Conservation (phyloP, 2,113 vertebrate genomes). For the Vulpes ferrilata region DNA sequence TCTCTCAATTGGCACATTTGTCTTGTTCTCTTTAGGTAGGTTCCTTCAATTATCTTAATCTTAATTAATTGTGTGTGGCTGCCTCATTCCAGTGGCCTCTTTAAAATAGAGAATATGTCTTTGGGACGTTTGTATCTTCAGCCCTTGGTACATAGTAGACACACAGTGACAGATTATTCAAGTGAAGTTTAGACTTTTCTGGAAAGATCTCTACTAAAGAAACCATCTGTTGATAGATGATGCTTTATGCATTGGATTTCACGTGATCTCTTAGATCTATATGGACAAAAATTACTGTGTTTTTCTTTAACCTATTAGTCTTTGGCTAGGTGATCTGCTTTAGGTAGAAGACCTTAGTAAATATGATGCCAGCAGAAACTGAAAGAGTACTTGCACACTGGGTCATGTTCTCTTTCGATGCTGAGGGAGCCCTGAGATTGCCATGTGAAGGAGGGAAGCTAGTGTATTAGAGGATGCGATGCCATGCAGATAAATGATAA, state of each 20-base stretch:
- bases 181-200: conserved; percentile 2
- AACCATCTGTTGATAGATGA: not conserved
- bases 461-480: not conserved
- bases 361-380: not conserved
- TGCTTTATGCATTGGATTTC: not conserved
- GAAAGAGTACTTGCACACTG: not conserved
- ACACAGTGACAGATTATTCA: not conserved
- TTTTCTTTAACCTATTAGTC: conserved; percentile 6
- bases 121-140: not conserved
- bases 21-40: conserved; percentile 27
- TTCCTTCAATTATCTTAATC: conserved; percentile 50
- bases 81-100: not conserved
- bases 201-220: not conserved
- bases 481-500: not conserved
- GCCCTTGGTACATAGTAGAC: not conserved
- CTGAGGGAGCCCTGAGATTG: not conserved
- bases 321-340: not conserved
- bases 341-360: not conserved
- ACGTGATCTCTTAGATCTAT: not conserved
- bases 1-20: not conserved
- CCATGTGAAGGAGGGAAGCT: not conserved
- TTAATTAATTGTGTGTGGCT: not conserved
- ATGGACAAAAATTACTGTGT: not conserved
- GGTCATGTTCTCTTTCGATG: not conserved
- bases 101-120: not conserved